phyloP scores from a whole-genome alignment of 2,888 invertebrate genomes.

The Apamea anceps region DNA sequence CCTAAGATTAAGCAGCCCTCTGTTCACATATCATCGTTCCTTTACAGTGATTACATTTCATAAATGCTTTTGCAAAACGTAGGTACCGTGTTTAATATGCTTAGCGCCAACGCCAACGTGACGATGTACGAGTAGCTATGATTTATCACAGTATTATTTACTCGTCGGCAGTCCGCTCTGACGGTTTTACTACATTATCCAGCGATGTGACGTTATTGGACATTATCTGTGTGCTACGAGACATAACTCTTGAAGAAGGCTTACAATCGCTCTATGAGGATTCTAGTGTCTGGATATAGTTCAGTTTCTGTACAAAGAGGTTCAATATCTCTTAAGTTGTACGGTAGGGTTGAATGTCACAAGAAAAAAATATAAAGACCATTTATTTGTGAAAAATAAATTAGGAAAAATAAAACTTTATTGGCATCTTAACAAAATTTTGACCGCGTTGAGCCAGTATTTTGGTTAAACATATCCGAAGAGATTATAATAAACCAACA shows the following conservation, averaged over 20 bases:
- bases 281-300: not conserved
- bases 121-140: conserved; percentile 1
- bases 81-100: conserved; percentile 18
- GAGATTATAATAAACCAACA: conserved; percentile 3
- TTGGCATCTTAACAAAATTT: not conserved
- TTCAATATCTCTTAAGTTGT: conserved; percentile 1
- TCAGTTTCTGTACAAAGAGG: not conserved
- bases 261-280: not conserved
- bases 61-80: not conserved
- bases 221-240: not conserved
- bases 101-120: not conserved
- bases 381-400: not conserved
- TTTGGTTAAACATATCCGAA: not conserved
- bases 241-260: not conserved
- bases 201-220: conserved; percentile 1
- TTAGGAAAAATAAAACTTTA: not conserved
- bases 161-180: not conserved
- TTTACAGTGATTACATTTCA: not conserved
- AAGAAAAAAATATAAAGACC: not conserved
- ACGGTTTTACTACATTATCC: conserved; percentile 41
- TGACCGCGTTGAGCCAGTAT: not conserved
- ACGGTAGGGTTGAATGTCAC: no score
- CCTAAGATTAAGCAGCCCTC: not conserved
- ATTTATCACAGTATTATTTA: conserved; percentile 34
- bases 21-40: not conserved